These are phyloP conservation scores for Melieria omissa DNA, from an alignment of 2,888 invertebrate genomes.

Conservation along the genomic window DNA sequence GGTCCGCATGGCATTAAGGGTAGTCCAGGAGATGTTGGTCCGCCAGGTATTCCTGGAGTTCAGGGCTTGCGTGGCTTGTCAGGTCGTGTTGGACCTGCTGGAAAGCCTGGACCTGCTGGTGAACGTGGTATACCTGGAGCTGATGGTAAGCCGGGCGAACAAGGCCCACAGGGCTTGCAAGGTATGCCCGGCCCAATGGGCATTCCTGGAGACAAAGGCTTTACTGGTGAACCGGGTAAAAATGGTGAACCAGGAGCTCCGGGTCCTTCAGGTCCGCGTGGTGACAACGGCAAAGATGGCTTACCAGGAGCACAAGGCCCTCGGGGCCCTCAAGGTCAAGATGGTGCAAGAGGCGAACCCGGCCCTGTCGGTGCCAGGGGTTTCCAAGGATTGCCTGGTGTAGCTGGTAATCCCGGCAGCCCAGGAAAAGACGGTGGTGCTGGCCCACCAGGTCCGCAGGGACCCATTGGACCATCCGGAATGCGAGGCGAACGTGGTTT, in stretches of 20 bases:
- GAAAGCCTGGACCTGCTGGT: constrained; percentile 77
- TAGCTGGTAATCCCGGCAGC: constrained; percentile 77
- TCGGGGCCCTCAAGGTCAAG: constrained; percentile 77
- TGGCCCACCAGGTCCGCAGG: constrained; percentile 76
- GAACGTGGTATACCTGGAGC: constrained; percentile 82
- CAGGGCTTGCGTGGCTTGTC: constrained; percentile 73
- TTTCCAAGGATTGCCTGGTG: constrained; percentile 80
- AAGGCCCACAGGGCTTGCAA: constrained; percentile 81
- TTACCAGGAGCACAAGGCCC: constrained; percentile 79
- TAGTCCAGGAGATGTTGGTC: constrained; percentile 71
- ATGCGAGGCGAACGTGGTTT: constrained; percentile 77
- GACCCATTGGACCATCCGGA: constrained; percentile 72
- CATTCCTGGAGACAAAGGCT: constrained; percentile 72
- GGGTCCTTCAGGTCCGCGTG: constrained; percentile 82
- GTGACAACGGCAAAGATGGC: constrained; percentile 83
- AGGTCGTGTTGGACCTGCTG: constrained; percentile 78
- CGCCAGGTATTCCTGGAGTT: constrained; percentile 71
- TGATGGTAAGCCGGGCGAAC: constrained; percentile 87
- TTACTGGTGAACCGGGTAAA: constrained; percentile 83
- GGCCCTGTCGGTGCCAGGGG: constrained; percentile 84
- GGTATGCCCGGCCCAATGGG: constrained; percentile 83
- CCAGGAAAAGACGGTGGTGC: constrained; percentile 85
- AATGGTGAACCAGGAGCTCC: constrained; percentile 77
- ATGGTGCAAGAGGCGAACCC: constrained; percentile 80
- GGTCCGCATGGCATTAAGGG: constrained; percentile 76